Percentiles rank a stretch among this genome's conserved stretches.
phyloP scores from a whole-genome alignment of 2,797 vertebrate species.

The Lacerta viridis region DNA sequence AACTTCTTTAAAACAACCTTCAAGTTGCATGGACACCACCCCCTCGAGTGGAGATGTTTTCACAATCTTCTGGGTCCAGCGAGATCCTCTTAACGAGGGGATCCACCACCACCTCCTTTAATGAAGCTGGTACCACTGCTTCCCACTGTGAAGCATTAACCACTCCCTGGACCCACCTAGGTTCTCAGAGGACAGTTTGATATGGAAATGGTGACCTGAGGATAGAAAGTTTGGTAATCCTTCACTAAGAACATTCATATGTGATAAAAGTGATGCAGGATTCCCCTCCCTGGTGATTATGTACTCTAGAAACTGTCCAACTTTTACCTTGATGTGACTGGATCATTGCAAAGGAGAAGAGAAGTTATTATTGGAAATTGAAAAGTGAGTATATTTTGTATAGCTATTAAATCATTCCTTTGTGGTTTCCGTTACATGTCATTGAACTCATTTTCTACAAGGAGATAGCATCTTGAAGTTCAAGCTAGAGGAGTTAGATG shows the following conservation, averaged over 20 bases:
- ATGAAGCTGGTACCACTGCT: too few relatives aligned
- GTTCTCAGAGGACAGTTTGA: not conserved
- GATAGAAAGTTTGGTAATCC: not conserved
- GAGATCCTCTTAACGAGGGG: too few relatives aligned
- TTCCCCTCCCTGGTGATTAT: not conserved
- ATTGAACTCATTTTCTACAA: constrained; percentile 36
- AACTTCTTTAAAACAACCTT: too few relatives aligned
- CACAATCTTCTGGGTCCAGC: too few relatives aligned
- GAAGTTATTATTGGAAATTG: not conserved
- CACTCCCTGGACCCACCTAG: too few relatives aligned
- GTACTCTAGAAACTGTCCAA: not conserved
- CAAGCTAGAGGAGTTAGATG: not conserved
- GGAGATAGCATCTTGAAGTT: constrained; percentile 11
- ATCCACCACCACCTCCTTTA: too few relatives aligned
- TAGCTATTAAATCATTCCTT: not conserved
- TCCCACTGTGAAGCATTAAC: too few relatives aligned
- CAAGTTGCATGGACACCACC: too few relatives aligned
- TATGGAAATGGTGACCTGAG: not conserved
- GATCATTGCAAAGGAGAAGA: constrained; percentile 5
- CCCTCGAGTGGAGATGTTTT: too few relatives aligned
- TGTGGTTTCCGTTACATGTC: constrained; percentile 31
- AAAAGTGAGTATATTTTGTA: constrained; percentile 19
- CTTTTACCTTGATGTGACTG: constrained; percentile 8
- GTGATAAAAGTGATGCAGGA: not conserved
- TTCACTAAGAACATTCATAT: not conserved